Conservation (phyloP, 2,888 invertebrate genomes). For the Tipula confusa region DNA sequence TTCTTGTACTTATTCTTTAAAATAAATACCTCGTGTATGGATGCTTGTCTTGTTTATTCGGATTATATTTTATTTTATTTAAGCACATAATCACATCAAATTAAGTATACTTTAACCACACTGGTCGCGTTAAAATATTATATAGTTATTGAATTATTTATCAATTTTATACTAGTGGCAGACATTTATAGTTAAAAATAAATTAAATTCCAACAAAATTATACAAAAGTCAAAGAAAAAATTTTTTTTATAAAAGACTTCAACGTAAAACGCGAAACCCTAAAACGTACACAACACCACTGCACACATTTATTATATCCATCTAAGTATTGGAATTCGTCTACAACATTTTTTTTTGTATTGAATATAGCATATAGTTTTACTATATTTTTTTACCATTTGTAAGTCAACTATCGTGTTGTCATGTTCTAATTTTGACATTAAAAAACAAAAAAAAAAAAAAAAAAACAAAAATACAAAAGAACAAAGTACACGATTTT, state of each 20-base stretch:
- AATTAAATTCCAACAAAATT: too few species aligned
- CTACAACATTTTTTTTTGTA: background rate
- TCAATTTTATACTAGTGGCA: too few species aligned
- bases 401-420: background rate
- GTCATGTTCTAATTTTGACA: conserved; percentile 25
- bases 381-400: background rate
- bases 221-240: too few species aligned
- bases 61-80: too few species aligned
- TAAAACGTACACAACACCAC: background rate
- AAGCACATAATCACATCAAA: too few species aligned
- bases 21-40: too few species aligned
- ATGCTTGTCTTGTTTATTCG: too few species aligned
- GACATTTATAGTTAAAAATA: too few species aligned
- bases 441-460: background rate
- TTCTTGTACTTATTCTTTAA: too few species aligned
- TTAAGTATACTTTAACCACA: too few species aligned
- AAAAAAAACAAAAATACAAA: background rate
- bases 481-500: background rate
- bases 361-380: background rate
- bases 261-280: background rate
- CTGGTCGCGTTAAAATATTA: too few species aligned
- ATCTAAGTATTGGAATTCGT: background rate
- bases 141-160: too few species aligned
- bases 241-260: conserved; percentile 12
- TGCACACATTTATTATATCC: background rate